phyloP scores from a whole-genome alignment of 2,113 vertebrate species.

The Lasiurus borealis region DNA sequence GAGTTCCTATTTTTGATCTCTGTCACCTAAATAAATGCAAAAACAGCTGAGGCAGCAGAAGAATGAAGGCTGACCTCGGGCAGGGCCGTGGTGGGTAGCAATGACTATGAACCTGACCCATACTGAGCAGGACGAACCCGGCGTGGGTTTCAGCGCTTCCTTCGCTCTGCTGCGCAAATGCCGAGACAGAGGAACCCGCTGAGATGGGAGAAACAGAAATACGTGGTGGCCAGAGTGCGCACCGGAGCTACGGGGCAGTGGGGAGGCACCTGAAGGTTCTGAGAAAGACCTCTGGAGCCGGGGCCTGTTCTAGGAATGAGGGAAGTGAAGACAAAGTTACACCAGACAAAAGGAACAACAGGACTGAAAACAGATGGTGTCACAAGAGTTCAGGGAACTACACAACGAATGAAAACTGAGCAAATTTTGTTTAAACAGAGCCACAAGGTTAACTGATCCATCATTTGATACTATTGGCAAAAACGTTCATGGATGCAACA shows the following conservation, averaged over 20 bases:
- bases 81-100: background rate
- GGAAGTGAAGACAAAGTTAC: background rate
- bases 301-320: background rate
- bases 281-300: background rate
- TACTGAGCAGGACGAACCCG: background rate
- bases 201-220: background rate
- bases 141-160: background rate
- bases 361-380: background rate
- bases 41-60: background rate
- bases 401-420: background rate
- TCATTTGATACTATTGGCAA: constrained; percentile 17
- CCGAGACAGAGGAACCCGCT: background rate
- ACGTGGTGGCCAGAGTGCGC: fast-evolving
- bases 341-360: constrained; percentile 4
- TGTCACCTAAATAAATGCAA: constrained; percentile 38
- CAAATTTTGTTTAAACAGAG: background rate
- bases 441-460: background rate
- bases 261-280: background rate
- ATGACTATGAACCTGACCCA: background rate
- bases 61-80: background rate
- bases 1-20: background rate
- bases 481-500: background rate
- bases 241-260: background rate
- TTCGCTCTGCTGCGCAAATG: background rate
- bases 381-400: background rate